Evolutionary conservation across 2,888 invertebrate species (phyloP).

Genomic region (Platerodrilus igneus): DNA sequence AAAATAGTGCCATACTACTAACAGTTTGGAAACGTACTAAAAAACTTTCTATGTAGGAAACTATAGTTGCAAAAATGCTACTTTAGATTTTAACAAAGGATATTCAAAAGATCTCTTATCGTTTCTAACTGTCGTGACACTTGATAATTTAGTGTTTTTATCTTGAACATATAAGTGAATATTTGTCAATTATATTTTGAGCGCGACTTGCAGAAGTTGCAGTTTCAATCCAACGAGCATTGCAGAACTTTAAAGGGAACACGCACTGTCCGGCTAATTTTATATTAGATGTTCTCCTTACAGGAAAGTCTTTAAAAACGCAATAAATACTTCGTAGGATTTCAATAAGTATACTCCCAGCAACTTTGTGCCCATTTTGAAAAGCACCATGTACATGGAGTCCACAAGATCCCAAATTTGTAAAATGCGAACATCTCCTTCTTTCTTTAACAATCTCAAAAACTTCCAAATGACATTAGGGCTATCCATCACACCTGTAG

Average conservation of each 20-base stretch:
- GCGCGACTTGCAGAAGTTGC: neutral
- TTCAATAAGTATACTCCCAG: slow-evolving; percentile 2
- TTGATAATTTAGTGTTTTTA: neutral
- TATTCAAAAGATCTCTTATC: slow-evolving; percentile 1
- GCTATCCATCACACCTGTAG: slow-evolving; percentile 6
- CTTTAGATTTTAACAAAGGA: slow-evolving; percentile 4
- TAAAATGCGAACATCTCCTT: neutral
- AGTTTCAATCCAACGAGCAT: slow-evolving; percentile 4
- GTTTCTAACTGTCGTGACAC: slow-evolving; percentile 1
- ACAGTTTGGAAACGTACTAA: neutral
- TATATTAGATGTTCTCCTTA: neutral
- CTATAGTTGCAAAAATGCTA: slow-evolving; percentile 2
- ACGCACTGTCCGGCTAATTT: neutral
- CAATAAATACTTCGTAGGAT: slow-evolving; percentile 7
- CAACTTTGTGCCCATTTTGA: slow-evolving; percentile 5
- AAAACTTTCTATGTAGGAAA: slow-evolving; percentile 2
- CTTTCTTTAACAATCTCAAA: slow-evolving; percentile 3
- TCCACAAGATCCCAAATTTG: slow-evolving; percentile 7
- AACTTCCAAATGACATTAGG: slow-evolving; percentile 7
- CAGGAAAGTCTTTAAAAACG: slow-evolving; percentile 7
- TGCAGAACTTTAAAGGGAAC: slow-evolving; percentile 5
- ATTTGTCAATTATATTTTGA: slow-evolving; percentile 1
- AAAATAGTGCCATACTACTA: slow-evolving; percentile 1
- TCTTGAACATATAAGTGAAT: neutral
- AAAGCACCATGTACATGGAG: slow-evolving; percentile 7